phyloP scores from a whole-genome alignment of 2,888 invertebrate genomes.

The Machimus atricapillus region DNA sequence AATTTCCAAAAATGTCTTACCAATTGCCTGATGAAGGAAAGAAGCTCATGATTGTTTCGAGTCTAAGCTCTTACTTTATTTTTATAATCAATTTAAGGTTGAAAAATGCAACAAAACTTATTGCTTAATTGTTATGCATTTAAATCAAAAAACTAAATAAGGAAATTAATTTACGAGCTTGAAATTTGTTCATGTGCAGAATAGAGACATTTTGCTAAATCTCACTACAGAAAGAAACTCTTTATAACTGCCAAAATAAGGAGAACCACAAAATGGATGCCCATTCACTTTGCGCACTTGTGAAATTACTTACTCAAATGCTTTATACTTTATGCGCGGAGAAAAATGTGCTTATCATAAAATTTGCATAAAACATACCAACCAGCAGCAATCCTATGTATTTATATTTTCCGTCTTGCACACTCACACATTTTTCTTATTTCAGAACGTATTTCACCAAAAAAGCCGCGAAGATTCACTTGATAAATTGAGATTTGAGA shows the following conservation, averaged over 20 bases:
- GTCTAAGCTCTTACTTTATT: no score
- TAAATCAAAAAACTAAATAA: neutral
- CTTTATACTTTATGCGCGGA: neutral
- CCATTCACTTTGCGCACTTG: neutral
- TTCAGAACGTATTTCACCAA: neutral
- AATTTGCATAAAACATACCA: neutral
- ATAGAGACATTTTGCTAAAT: neutral
- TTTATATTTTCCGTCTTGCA: neutral
- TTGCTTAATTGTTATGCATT: neutral
- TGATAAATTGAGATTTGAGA: neutral
- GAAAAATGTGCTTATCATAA: neutral
- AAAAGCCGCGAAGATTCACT: neutral
- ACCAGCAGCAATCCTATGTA: neutral
- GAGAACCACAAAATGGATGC: neutral
- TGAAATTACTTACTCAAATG: neutral
- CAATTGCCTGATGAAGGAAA: no score
- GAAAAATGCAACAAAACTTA: no score
- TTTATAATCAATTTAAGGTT: neutral
- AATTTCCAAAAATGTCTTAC: no score
- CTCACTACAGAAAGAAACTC: neutral
- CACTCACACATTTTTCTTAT: neutral
- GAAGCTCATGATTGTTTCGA: no score
- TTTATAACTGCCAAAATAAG: neutral
- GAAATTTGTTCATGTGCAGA: neutral
- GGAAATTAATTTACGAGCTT: neutral